These are phyloP conservation scores for Neosilurus mollespiculum DNA, from an alignment of 2,797 vertebrate genomes.

Conservation along the genomic window DNA sequence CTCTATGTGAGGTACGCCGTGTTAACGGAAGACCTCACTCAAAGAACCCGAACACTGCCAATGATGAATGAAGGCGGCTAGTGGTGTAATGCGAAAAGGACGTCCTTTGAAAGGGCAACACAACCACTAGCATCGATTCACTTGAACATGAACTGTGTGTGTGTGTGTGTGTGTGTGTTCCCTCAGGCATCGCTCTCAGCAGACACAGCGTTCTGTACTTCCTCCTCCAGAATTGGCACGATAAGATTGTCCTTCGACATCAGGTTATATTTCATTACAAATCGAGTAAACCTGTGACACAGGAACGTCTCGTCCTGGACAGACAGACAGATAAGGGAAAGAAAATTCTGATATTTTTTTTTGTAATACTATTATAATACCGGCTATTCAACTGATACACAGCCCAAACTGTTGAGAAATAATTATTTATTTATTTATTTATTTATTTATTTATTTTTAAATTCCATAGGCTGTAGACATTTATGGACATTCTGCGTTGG, in stretches of 20 bases:
- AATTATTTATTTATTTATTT: too few relatives aligned
- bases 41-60: constrained; percentile 25
- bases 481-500: background rate
- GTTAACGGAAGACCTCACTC: constrained; percentile 19
- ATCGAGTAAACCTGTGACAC: constrained; percentile 98
- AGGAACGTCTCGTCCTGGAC: constrained; percentile 95
- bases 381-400: background rate
- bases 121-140: constrained; percentile 17
- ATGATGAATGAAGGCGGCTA: constrained; percentile 16
- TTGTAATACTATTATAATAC: background rate
- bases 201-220: constrained; percentile 76
- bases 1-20: constrained; percentile 22
- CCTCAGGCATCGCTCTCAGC: constrained; percentile 94
- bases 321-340: background rate
- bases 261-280: constrained; percentile 99
- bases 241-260: constrained; percentile 99
- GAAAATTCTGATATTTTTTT: background rate
- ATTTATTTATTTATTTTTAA: too few relatives aligned
- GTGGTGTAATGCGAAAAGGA: constrained; percentile 20
- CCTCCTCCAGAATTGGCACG: constrained; percentile 98
- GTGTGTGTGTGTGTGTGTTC: background rate
- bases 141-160: background rate
- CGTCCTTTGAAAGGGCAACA: constrained; percentile 2
- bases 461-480: background rate
- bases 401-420: background rate